A percentile compares a stretch with the other conserved stretches of the same genome.
These are phyloP conservation scores for Cryptotermes secundus DNA, from an alignment of 1,140 invertebrate genomes.

Conservation along the genomic window DNA sequence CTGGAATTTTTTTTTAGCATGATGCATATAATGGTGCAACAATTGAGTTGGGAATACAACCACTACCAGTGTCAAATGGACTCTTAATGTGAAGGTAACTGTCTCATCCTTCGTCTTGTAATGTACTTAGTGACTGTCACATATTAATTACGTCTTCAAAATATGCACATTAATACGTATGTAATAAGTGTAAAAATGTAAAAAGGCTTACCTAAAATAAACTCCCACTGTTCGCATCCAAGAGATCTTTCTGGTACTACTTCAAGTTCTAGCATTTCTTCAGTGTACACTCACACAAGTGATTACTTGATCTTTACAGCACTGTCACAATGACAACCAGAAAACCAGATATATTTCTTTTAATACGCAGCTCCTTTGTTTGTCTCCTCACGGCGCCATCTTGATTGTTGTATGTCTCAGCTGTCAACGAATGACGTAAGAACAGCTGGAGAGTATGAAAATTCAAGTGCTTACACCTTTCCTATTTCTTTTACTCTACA, in stretches of 20 bases:
- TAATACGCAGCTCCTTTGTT: constrained; percentile 34
- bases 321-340: constrained; percentile 31
- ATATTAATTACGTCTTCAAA: neutral
- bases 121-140: neutral
- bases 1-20: neutral
- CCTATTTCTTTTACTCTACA: neutral
- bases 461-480: constrained; percentile 23
- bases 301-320: neutral
- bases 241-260: constrained; percentile 92
- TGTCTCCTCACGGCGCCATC: constrained; percentile 32
- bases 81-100: neutral
- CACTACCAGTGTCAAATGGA: neutral
- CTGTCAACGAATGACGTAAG: constrained; percentile 35
- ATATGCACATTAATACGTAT: constrained; percentile 28
- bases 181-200: constrained; percentile 37
- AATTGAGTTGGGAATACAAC: neutral
- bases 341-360: constrained; percentile 24
- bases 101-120: neutral
- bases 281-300: neutral
- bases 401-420: constrained; percentile 36
- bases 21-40: neutral
- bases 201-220: constrained; percentile 83
- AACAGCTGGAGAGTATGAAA: constrained; percentile 34
- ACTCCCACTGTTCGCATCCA: constrained; percentile 96
- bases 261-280: constrained; percentile 88